These are phyloP conservation scores for Lottia scabra DNA, from an alignment of 2,888 invertebrate species.

Conservation along the genomic window DNA sequence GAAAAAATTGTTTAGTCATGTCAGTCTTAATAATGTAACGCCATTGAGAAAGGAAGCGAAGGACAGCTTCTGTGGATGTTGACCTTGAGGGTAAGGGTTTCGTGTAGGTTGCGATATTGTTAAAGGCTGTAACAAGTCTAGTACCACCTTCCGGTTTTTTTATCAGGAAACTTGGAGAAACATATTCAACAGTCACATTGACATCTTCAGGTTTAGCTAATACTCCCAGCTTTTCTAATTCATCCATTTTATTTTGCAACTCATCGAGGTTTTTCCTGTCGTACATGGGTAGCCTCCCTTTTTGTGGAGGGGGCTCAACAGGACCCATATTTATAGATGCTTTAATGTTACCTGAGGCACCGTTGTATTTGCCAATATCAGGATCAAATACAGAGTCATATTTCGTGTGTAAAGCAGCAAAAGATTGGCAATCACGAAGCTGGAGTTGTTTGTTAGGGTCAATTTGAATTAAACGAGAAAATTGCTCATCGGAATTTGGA, in stretches of 20 bases:
- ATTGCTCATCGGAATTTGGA: too few relatives aligned
- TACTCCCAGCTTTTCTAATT: not conserved
- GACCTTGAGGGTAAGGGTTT: not conserved
- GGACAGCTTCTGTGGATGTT: not conserved
- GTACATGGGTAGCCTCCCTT: not conserved
- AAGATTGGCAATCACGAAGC: too few relatives aligned
- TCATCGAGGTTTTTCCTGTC: not conserved
- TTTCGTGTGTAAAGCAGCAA: too few relatives aligned
- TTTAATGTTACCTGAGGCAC: too few relatives aligned
- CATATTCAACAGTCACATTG: not conserved
- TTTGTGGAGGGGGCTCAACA: too few relatives aligned
- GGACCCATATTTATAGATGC: too few relatives aligned
- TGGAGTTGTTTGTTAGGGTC: too few relatives aligned
- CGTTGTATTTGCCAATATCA: too few relatives aligned
- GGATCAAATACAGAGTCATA: too few relatives aligned
- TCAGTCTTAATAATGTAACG: not conserved
- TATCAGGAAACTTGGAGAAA: not conserved
- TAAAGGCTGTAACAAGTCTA: not conserved
- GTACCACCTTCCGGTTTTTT: not conserved
- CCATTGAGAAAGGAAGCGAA: not conserved
- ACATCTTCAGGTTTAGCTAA: not conserved
- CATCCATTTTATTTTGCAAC: slow-evolving; percentile 4
- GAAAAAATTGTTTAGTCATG: not conserved
- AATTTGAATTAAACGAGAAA: too few relatives aligned
- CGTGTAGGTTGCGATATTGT: not conserved